Evolutionary conservation across 2,113 vertebrate species (phyloP).

Genomic region (Cromileptes altivelis): DNA sequence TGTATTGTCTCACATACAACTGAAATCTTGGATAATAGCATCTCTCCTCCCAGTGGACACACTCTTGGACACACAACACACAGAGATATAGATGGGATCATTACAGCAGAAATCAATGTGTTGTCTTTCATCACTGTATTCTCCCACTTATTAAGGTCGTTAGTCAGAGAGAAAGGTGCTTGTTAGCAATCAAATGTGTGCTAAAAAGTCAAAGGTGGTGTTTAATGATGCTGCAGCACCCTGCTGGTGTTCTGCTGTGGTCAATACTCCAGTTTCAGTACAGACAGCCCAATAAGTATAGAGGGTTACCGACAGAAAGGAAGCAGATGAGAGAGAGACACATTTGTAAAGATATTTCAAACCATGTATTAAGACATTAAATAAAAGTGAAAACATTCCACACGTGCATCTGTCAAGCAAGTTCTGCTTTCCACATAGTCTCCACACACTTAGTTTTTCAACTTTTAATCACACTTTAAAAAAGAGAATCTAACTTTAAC

Average conservation of each 20-base stretch:
- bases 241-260: background rate
- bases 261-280: background rate
- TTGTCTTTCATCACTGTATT: constrained; percentile 5
- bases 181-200: constrained; percentile 38
- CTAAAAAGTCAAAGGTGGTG: constrained; percentile 25
- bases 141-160: constrained; percentile 34
- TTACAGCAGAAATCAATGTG: constrained; percentile 33
- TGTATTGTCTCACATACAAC: background rate
- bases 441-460: too few species aligned
- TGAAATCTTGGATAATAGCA: background rate
- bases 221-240: constrained; percentile 22
- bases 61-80: constrained; percentile 6
- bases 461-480: too few species aligned
- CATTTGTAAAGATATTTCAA: background rate
- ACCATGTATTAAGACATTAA: too few species aligned
- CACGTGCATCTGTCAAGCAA: too few species aligned
- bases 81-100: constrained; percentile 4
- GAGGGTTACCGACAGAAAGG: background rate
- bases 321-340: background rate
- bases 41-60: background rate
- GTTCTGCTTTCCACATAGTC: too few species aligned
- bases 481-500: background rate
- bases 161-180: constrained; percentile 33
- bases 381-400: too few species aligned
- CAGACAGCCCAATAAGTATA: background rate